These are phyloP conservation scores for Acropora tenuis DNA, from an alignment of 64 coral and sea anemone genomes.

Conservation along the genomic window DNA sequence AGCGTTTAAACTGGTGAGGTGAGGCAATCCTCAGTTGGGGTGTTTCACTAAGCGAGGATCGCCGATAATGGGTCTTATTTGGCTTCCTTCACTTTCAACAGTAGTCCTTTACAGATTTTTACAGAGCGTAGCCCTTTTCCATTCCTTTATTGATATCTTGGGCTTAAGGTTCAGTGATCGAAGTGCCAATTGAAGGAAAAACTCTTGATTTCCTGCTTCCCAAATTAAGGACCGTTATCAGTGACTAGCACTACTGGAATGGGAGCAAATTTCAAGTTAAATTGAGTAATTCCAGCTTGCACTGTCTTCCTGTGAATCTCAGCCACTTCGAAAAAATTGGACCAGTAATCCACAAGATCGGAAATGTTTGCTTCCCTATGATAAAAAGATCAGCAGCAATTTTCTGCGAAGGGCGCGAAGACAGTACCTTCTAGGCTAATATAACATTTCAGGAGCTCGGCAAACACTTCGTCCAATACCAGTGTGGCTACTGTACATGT, in stretches of 20 bases:
- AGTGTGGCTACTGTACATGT: background rate
- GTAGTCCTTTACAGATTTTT: too few relatives aligned
- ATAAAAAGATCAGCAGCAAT: slow-evolving; percentile 46
- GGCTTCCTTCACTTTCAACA: too few relatives aligned
- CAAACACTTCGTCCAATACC: background rate
- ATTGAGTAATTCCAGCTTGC: slow-evolving; percentile 24
- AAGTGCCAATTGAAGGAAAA: background rate
- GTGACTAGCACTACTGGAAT: slow-evolving; percentile 41
- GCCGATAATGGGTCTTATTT: too few relatives aligned
- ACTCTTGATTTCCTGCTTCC: background rate
- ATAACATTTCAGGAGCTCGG: background rate
- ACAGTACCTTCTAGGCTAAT: background rate
- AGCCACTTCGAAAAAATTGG: slow-evolving; percentile 49
- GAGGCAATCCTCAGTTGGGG: too few relatives aligned
- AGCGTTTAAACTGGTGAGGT: too few relatives aligned
- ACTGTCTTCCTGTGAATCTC: slow-evolving; percentile 42
- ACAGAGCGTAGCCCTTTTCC: too few relatives aligned
- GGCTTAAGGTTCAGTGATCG: background rate
- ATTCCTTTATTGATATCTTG: background rate
- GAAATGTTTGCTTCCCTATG: slow-evolving; percentile 32
- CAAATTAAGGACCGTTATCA: slow-evolving; percentile 26
- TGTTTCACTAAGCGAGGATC: too few relatives aligned
- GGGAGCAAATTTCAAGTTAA: background rate
- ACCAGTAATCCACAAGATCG: too few relatives aligned
- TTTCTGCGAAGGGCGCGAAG: slow-evolving; percentile 39